phyloP scores from a whole-genome alignment of 2,888 invertebrate species.

The Ochropleura leucogaster region DNA sequence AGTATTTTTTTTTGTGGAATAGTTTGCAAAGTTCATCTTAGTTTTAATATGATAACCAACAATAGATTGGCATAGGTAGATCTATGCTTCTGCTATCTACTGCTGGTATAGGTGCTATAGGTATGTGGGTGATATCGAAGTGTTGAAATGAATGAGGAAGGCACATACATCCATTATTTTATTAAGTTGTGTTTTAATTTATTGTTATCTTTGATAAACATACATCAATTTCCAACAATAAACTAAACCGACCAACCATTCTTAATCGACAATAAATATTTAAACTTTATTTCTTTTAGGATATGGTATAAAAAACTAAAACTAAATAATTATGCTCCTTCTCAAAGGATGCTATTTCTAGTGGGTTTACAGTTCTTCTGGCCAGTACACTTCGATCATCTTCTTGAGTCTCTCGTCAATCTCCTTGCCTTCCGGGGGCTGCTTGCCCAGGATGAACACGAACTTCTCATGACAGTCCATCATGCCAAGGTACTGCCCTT shows the following conservation, averaged over 20 bases:
- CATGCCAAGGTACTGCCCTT: conserved; percentile 81
- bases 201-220: conserved; percentile 9
- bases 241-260: conserved; percentile 2
- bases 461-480: conserved; percentile 86
- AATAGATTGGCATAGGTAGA: background rate
- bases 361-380: conserved; percentile 70
- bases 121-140: too few species aligned
- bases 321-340: conserved; percentile 23
- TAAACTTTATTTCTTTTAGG: conserved; percentile 5
- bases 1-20: background rate
- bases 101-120: too few species aligned
- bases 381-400: conserved; percentile 82
- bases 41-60: background rate
- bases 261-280: background rate
- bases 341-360: conserved; percentile 20
- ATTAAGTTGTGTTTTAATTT: conserved; percentile 20
- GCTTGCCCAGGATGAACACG: conserved; percentile 80
- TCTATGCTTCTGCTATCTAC: background rate
- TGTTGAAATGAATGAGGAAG: conserved; percentile 16
- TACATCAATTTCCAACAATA: background rate
- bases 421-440: conserved; percentile 75
- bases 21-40: background rate
- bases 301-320: conserved; percentile 49
- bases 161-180: background rate
- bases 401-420: conserved; percentile 77